phyloP scores from a whole-genome alignment of 2,888 invertebrate genomes.

The Dasysyrphus tricinctus region DNA sequence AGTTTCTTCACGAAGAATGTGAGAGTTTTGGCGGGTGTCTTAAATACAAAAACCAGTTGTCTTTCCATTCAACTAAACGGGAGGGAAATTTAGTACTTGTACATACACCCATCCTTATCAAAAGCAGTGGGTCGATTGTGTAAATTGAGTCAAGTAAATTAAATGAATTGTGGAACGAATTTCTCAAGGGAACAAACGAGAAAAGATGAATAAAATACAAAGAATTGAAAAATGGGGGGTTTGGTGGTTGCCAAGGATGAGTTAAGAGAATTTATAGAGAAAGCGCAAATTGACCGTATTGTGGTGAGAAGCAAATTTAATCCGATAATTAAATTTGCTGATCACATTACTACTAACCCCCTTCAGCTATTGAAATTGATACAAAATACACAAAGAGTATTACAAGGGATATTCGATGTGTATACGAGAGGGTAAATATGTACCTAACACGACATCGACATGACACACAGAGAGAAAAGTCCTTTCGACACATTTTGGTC shows the following conservation, averaged over 20 bases:
- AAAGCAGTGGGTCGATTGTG: constrained; percentile 45
- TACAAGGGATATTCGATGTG: constrained; percentile 36
- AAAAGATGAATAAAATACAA: constrained; percentile 27
- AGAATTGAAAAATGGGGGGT: background rate
- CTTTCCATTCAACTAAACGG: background rate
- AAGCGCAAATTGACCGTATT: background rate
- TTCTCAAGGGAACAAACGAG: constrained; percentile 55
- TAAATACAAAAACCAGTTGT: background rate
- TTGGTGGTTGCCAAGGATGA: background rate
- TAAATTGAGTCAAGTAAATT: constrained; percentile 67
- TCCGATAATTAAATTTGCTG: constrained; percentile 75
- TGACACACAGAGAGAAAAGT: constrained; percentile 10
- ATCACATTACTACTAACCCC: constrained; percentile 68
- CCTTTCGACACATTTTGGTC: constrained; percentile 17
- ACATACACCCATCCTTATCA: background rate
- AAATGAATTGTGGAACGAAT: constrained; percentile 61
- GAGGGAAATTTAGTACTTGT: too few species aligned
- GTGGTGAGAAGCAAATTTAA: constrained; percentile 61
- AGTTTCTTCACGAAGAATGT: background rate
- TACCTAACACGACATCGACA: background rate
- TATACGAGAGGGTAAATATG: background rate
- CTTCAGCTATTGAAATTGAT: constrained; percentile 58
- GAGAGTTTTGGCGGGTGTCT: background rate
- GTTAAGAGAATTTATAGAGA: background rate
- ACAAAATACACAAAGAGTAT: constrained; percentile 59